Evolutionary conservation across 2,113 vertebrate genomes (phyloP).

Genomic region (Paraplagusia blochii): DNA sequence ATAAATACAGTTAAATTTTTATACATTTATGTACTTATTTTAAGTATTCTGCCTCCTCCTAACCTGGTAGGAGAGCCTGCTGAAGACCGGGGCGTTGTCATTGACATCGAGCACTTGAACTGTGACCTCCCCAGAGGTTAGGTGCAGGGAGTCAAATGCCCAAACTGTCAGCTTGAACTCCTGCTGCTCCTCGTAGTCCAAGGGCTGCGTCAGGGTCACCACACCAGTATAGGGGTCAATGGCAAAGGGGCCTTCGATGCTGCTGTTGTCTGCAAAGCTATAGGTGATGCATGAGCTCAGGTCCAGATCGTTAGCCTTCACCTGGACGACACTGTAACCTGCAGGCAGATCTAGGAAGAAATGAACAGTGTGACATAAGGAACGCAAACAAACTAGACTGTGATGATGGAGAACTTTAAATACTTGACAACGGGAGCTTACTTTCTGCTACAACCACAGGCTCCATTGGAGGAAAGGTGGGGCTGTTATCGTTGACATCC

Average conservation of each 20-base stretch:
- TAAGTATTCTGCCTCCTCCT: background rate
- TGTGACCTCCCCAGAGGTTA: slow-evolving; percentile 73
- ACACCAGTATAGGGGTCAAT: slow-evolving; percentile 80
- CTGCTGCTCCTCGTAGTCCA: slow-evolving; percentile 84
- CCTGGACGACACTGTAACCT: slow-evolving; percentile 79
- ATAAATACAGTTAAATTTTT: background rate
- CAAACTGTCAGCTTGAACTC: slow-evolving; percentile 72
- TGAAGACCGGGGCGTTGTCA: slow-evolving; percentile 88
- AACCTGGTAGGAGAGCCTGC: slow-evolving; percentile 83
- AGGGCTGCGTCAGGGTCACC: slow-evolving; percentile 71
- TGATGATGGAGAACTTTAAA: no score
- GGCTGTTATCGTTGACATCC: slow-evolving; percentile 89
- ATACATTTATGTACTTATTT: background rate
- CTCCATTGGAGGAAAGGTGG: slow-evolving; percentile 76
- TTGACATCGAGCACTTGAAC: slow-evolving; percentile 85
- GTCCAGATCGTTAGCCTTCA: slow-evolving; percentile 84
- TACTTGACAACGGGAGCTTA: slow-evolving; percentile 65
- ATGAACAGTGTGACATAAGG: background rate
- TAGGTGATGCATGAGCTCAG: slow-evolving; percentile 81
- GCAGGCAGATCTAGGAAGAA: slow-evolving; percentile 77
- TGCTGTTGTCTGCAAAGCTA: slow-evolving; percentile 74
- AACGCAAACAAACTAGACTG: background rate
- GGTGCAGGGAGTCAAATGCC: slow-evolving; percentile 84
- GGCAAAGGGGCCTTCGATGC: slow-evolving; percentile 76
- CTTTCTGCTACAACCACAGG: slow-evolving; percentile 83